phyloP scores from a whole-genome alignment of 1,140 invertebrate species.

The Centruroides vittatus region DNA sequence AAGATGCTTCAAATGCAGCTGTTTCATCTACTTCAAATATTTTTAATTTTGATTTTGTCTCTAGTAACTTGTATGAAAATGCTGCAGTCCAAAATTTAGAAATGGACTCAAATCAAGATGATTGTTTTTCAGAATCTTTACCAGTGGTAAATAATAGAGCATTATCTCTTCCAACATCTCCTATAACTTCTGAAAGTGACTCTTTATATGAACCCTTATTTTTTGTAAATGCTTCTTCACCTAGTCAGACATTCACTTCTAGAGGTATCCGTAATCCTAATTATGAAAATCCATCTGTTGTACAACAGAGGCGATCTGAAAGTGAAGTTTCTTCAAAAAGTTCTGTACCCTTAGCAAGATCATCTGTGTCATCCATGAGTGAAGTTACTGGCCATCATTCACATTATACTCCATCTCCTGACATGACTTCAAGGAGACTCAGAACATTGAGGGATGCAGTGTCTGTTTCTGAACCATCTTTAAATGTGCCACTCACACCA shows the following conservation, averaged over 20 bases:
- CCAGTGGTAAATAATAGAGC: too few species aligned
- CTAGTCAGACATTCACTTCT: neutral
- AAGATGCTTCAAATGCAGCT: neutral
- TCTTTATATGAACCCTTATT: conserved; percentile 12
- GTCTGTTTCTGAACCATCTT: conserved; percentile 10
- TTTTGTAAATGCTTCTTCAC: neutral
- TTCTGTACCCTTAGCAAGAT: too few species aligned
- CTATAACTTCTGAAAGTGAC: neutral
- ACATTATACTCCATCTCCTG: too few species aligned
- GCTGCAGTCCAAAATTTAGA: too few species aligned
- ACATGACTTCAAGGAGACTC: neutral
- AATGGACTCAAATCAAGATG: too few species aligned
- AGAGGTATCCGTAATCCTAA: conserved; percentile 6
- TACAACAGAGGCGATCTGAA: too few species aligned
- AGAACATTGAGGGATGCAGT: neutral
- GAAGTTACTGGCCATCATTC: too few species aligned
- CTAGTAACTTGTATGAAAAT: neutral
- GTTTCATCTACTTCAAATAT: neutral
- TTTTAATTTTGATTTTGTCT: neutral
- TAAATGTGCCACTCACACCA: neutral
- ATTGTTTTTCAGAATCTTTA: too few species aligned
- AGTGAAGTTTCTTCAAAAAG: too few species aligned
- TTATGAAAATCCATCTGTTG: conserved; percentile 10
- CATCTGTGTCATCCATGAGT: too few species aligned
- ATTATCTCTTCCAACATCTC: too few species aligned